Percentiles rank a stretch among this genome's conserved stretches.
phyloP scores from a whole-genome alignment of 2,113 vertebrate species.

The Apodemus sylvaticus region DNA sequence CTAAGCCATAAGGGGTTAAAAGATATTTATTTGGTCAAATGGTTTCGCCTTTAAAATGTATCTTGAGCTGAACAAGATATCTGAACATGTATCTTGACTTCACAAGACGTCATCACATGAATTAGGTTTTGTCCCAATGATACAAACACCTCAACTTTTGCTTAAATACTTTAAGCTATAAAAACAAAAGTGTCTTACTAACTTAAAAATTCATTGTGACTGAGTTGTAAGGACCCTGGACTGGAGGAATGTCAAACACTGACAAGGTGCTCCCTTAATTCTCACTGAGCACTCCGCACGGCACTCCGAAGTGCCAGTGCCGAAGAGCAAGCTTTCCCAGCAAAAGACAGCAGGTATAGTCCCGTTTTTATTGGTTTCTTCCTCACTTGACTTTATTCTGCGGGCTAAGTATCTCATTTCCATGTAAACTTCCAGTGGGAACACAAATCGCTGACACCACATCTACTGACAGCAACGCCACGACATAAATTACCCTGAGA shows the following conservation, averaged over 20 bases:
- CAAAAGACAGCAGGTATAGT: constrained; percentile 60
- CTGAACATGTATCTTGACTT: too few species aligned
- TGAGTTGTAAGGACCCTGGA: not conserved
- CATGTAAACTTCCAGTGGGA: constrained; percentile 85
- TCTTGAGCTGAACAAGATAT: constrained; percentile 13
- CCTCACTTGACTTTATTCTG: constrained; percentile 83
- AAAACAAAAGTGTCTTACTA: constrained; percentile 52
- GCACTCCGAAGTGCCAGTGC: not conserved
- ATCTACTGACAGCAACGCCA: constrained; percentile 84
- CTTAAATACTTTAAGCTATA: constrained; percentile 35
- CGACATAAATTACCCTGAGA: constrained; percentile 83
- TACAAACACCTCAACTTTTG: constrained; percentile 11
- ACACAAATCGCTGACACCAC: constrained; percentile 87
- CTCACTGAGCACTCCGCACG: not conserved
- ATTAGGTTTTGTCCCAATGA: not conserved
- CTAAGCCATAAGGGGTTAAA: constrained; percentile 51
- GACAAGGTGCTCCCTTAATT: not conserved
- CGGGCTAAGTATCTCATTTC: constrained; percentile 83
- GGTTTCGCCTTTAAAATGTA: constrained; percentile 60
- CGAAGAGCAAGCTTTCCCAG: constrained; percentile 55
- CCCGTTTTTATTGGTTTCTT: constrained; percentile 83
- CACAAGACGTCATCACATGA: not conserved
- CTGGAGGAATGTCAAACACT: not conserved
- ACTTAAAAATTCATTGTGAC: constrained; percentile 51
- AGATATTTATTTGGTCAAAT: constrained; percentile 63